Evolutionary conservation across 2,113 vertebrate genomes (phyloP).

Genomic region (Eretmochelys imbricata): DNA sequence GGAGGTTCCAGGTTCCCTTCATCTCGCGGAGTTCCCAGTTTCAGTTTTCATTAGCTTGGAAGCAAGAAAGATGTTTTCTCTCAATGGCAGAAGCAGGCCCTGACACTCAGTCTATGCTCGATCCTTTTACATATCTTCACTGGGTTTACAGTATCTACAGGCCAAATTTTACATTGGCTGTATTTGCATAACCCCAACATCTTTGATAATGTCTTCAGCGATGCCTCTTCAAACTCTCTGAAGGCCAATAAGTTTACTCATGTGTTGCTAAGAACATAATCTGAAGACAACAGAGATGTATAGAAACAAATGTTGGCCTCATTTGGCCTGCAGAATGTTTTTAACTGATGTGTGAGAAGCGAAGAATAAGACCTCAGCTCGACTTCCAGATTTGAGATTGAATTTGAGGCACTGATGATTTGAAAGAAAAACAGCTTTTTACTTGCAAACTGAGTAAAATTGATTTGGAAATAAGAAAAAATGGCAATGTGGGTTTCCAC

Average conservation of each 20-base stretch:
- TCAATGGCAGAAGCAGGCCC: background rate
- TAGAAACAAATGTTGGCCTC: background rate
- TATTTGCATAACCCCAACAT: background rate
- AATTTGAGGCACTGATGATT: background rate
- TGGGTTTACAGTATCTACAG: background rate
- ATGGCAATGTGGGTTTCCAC: background rate
- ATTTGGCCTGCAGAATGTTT: constrained; percentile 5
- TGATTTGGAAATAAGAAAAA: background rate
- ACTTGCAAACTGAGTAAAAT: background rate
- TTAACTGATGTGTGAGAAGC: background rate
- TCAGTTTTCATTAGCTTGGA: background rate
- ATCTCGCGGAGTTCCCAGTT: background rate
- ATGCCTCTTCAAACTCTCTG: background rate
- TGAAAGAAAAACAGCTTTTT: background rate
- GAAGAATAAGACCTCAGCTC: background rate
- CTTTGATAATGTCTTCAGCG: background rate
- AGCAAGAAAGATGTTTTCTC: background rate
- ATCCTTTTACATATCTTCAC: background rate
- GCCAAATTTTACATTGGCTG: background rate
- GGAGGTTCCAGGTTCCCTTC: rapidly evolving
- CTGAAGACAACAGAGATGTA: background rate
- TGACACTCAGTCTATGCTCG: background rate
- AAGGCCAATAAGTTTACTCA: background rate
- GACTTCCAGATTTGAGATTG: background rate
- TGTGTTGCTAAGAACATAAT: background rate